Evolutionary conservation across 2,113 vertebrate genomes (phyloP), one percentile per base, ranked within the genome.

Genomic region (Tretioscincus oriximinensis): DNA sequence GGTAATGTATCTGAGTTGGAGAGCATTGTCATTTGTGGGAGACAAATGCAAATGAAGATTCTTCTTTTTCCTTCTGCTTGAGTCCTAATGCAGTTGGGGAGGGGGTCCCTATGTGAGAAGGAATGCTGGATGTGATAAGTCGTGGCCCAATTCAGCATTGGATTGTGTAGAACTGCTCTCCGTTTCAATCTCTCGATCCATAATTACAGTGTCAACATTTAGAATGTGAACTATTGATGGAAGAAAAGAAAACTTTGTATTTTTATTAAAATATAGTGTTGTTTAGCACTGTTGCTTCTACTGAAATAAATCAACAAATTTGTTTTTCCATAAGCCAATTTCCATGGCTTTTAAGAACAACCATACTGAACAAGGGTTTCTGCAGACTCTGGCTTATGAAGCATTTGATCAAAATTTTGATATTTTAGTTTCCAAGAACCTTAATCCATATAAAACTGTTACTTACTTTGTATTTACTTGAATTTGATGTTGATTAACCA

Each of bases 231-330:
- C 79, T 84, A 1, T 22, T 47, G 3, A 70, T 9, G 29, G 60
- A 75, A 35, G 71, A 81, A 73, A 29, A 10, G 71, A 73, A 88
- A 54, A 14, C 67, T 83, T 87, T 66, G 8, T 45, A 49, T 70
- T 75, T 63, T 90, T 85, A 80, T n/a, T n/a, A n/a, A 81, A 49
- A 78, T 20, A 26, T 28, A 18, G 0, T 28, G 82, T 69, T 86
- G 79, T 66, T 73, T 86, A 78, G 24, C 78, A 87, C 73, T 28
- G 11, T 26, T 87, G 65, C 83, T 81, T 45, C 78, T 51, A 72
- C 88, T 92, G 76, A 69, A 63, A n/a, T 86, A 84, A 90, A 77
- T 65, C 78, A 86, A 41, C 5, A 41, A 41, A 87, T 74, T 60
- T 81, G 51, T 75, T 78, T 78, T 60, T 86, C 89, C 77, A 81